Conservation (phyloP, 2,113 vertebrate genomes). For the Sprattus sprattus region DNA sequence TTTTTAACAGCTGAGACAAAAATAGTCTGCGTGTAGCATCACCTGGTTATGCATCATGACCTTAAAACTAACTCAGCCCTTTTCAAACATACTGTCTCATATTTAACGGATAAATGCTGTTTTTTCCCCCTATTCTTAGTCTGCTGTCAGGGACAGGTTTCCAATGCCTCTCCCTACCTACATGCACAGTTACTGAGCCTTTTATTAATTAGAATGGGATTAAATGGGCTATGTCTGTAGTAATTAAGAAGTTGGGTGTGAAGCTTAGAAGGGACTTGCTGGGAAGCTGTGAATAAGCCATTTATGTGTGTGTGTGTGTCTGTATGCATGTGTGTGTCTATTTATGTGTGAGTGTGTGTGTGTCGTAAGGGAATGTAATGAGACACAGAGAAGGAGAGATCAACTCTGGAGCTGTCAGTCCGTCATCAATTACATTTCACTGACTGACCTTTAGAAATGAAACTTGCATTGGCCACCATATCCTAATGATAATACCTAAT, state of each 20-base stretch:
- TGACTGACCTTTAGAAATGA: constrained; percentile 31
- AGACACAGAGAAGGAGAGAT: constrained; percentile 38
- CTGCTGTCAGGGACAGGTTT: constrained; percentile 39
- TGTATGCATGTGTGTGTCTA: background rate
- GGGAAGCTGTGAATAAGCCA: constrained; percentile 55
- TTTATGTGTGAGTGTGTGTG: constrained; percentile 9
- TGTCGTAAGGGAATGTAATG: constrained; percentile 44
- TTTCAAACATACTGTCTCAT: background rate
- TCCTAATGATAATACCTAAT: background rate
- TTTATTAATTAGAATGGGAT: constrained; percentile 65
- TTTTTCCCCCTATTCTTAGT: background rate
- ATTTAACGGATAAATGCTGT: background rate
- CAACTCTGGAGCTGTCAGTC: constrained; percentile 36
- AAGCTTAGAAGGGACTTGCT: constrained; percentile 56
- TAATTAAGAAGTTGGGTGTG: constrained; percentile 60
- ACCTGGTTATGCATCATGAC: background rate
- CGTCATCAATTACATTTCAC: background rate
- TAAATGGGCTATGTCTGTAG: constrained; percentile 57
- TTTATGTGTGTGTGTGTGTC: background rate
- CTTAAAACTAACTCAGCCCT: background rate
- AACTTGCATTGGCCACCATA: constrained; percentile 16
- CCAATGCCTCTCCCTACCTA: constrained; percentile 36
- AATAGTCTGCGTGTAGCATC: background rate
- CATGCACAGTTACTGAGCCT: constrained; percentile 43
- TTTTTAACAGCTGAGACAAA: background rate